A percentile compares a stretch with the other conserved stretches of the same genome.
These are phyloP conservation scores for Phalloptychus januarius DNA, from an alignment of 2,797 vertebrate genomes.

Conservation along the genomic window DNA sequence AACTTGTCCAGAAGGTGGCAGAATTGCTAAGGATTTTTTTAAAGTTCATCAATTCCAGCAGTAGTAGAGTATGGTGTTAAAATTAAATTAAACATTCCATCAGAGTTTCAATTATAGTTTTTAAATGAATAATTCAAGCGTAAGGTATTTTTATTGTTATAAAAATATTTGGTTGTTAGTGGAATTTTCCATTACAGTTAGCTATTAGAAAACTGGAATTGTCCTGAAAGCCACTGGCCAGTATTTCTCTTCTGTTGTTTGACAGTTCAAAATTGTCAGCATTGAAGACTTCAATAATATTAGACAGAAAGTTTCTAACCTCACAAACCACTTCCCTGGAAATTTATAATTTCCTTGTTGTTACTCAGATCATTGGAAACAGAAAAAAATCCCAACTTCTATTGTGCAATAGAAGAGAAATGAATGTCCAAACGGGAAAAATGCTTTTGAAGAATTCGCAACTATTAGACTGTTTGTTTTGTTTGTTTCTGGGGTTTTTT, in stretches of 20 bases:
- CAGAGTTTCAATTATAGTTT: background rate
- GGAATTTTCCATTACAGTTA: background rate
- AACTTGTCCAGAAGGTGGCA: conserved; percentile 62
- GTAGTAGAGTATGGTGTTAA: background rate
- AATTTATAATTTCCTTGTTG: conserved; percentile 17
- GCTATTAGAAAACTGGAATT: background rate
- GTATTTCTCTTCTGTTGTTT: background rate
- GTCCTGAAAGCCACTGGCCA: background rate
- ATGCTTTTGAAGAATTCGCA: background rate
- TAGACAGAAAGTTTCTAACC: too few relatives aligned
- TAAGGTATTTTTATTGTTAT: background rate
- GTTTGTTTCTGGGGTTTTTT: background rate
- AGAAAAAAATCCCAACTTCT: background rate
- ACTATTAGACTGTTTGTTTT: background rate
- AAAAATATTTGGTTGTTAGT: background rate
- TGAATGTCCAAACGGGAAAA: background rate
- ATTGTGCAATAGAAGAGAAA: background rate
- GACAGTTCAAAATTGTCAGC: background rate
- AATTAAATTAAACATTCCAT: background rate
- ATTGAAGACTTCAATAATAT: background rate
- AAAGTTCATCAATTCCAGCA: background rate
- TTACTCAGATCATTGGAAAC: conserved; percentile 22
- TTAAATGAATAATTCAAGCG: background rate
- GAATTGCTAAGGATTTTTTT: conserved; percentile 28
- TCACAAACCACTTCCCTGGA: background rate